Evolutionary conservation across 1,140 invertebrate species (phyloP).

Genomic region (Drosophila bocqueti): DNA sequence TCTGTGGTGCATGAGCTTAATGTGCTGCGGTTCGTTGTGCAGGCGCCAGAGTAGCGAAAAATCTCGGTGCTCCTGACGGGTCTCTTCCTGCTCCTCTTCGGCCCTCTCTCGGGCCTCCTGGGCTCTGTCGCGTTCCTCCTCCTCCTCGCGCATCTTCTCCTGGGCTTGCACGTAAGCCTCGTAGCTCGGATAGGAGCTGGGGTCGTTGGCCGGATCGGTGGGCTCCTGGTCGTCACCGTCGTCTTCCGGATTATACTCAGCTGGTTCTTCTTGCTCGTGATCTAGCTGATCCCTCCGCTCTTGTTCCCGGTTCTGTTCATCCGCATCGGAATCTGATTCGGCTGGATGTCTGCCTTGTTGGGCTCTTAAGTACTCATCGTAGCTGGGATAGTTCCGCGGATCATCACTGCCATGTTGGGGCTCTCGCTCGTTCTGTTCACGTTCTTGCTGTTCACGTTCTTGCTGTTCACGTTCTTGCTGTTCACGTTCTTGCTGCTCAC

Average conservation of each 20-base stretch:
- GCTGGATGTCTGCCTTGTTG: slow-evolving; percentile 8
- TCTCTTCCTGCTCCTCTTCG: slow-evolving; percentile 12
- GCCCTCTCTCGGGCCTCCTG: slow-evolving; percentile 1
- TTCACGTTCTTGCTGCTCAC: slow-evolving; percentile 24
- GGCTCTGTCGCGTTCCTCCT: slow-evolving; percentile 12
- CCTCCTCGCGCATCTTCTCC: slow-evolving; percentile 18
- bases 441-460: slow-evolving; percentile 14
- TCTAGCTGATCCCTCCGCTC: slow-evolving; percentile 24
- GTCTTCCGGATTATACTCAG: slow-evolving; percentile 4
- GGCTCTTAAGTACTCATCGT: slow-evolving; percentile 5
- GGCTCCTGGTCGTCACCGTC: not conserved
- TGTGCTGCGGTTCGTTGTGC: slow-evolving; percentile 1
- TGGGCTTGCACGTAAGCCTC: slow-evolving; percentile 31
- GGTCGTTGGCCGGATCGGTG: not conserved
- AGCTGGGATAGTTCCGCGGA: slow-evolving; percentile 8
- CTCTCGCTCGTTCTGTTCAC: slow-evolving; percentile 20
- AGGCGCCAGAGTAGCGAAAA: not conserved
- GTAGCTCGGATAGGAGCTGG: slow-evolving; percentile 22
- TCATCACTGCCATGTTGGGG: slow-evolving; percentile 3
- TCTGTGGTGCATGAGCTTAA: slow-evolving; percentile 22
- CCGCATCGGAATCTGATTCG: slow-evolving; percentile 3
- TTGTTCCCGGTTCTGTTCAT: slow-evolving; percentile 17
- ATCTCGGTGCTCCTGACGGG: not conserved
- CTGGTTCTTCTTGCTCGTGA: slow-evolving; percentile 1
- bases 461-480: slow-evolving; percentile 12